Evolutionary conservation across 2,113 vertebrate genomes (phyloP), one percentile per base, ranked within the genome.

Genomic region (Circaetus gallicus): DNA sequence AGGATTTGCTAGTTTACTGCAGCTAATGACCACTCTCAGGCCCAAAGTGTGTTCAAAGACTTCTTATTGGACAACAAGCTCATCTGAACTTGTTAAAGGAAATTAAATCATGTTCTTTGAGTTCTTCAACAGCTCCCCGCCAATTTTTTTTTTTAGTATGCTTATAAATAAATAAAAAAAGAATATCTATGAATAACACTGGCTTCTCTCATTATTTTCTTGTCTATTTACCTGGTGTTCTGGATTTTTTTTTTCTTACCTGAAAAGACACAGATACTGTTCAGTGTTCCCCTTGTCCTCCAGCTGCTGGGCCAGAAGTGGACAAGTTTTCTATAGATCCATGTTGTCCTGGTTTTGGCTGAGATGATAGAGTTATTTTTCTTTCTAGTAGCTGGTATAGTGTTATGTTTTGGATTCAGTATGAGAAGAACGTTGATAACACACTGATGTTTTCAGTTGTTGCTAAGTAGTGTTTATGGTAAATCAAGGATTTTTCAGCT

Each of bases 121-220:
- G 45, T 56, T 71, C 34, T 73, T 81, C 13, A 80, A 11, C 2
- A 5, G 2, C 3, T 40, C 20, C 22, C 2, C 5, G 2, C 2
- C 7, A 3, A 4, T 4, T 16, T 71, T 82, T 81, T 82, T 67
- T 10, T 86, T 69, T 20, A 36, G 3, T 38, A 53, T 49, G 8
- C 2, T 2, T 18, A 56, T 13, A 82, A 79, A 82, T 40, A 65
- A 26, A 29, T 7, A 20, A 6, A 21, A n/a, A 43, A 80, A 34
- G 4, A 15, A 10, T n/a, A 13, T 1, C 2, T 36, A 5, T 38
- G 1, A 61, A n/a, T 40, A 43, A 34, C 1, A 10, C 6, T 53
- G 22, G 2, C 5, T 66, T 88, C 3, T 65, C 5, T 83, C 25
- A 12, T 38, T 67, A n/a, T 36, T 78, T 59, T 62, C 8, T 38